Percentiles rank a stretch among this genome's conserved stretches.
Evolutionary conservation across 2,888 invertebrate genomes (phyloP).

Genomic region (Blera fallax): DNA sequence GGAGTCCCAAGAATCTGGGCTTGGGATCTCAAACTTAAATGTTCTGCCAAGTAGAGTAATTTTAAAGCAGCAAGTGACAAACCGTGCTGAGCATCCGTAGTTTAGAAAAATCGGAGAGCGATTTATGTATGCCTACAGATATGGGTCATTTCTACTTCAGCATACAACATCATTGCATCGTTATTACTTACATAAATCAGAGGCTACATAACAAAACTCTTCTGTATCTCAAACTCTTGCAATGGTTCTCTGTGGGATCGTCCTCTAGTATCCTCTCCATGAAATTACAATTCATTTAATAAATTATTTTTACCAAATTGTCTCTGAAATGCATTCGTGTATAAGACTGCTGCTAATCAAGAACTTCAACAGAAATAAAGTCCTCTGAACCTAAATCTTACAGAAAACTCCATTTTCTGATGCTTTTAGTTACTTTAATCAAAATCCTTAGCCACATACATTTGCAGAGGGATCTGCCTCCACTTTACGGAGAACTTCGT

Average conservation of each 20-base stretch:
- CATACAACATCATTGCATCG: too few relatives aligned
- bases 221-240: too few relatives aligned
- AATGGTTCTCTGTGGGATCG: background rate
- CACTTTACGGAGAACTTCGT: background rate
- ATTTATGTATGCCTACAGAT: too few relatives aligned
- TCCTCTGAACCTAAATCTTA: background rate
- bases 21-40: too few relatives aligned
- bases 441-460: conserved; percentile 14
- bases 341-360: conserved; percentile 27
- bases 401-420: background rate
- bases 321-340: background rate
- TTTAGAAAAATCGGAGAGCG: too few relatives aligned
- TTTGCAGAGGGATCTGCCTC: background rate
- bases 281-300: background rate
- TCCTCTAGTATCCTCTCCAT: background rate
- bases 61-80: too few relatives aligned
- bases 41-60: too few relatives aligned
- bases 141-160: too few relatives aligned
- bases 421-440: conserved; percentile 33
- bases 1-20: too few relatives aligned
- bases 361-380: conserved; percentile 20
- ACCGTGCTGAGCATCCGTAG: too few relatives aligned
- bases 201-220: too few relatives aligned
- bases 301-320: background rate
- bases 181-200: background rate